phyloP scores from a whole-genome alignment of 2,113 vertebrate genomes.

The Trochalopteron elliotii region DNA sequence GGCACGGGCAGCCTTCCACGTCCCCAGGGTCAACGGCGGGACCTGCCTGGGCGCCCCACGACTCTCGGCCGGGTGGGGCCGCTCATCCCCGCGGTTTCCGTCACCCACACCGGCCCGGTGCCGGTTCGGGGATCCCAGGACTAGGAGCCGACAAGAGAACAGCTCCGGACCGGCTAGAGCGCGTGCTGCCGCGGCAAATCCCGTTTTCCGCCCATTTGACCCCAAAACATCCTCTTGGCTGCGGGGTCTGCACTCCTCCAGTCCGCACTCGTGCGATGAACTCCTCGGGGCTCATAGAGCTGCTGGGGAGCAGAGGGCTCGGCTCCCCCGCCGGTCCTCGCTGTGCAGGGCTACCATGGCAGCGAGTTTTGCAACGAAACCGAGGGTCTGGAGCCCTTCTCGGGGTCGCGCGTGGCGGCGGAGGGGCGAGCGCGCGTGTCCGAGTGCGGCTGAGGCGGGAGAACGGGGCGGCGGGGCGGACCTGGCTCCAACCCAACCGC shows the following conservation, averaged over 20 bases:
- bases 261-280: background rate
- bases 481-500: background rate
- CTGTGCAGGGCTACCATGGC: background rate
- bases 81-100: background rate
- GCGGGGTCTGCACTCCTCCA: background rate
- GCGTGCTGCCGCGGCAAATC: background rate
- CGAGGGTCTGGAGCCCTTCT: background rate
- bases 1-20: background rate
- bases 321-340: background rate
- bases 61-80: fast-evolving
- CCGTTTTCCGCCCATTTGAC: background rate
- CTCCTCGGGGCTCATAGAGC: background rate
- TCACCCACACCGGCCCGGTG: background rate
- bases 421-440: background rate
- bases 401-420: background rate
- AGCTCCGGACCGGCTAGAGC: background rate
- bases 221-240: background rate
- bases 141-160: background rate
- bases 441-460: background rate
- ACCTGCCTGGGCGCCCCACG: background rate
- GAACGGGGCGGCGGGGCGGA: background rate
- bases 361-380: conserved; percentile 32
- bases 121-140: no score
- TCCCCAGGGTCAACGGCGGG: background rate
- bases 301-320: background rate